A percentile compares a stretch with the other conserved stretches of the same genome.
phyloP scores from a whole-genome alignment of 2,888 invertebrate genomes.

The Mesoligia furuncula region DNA sequence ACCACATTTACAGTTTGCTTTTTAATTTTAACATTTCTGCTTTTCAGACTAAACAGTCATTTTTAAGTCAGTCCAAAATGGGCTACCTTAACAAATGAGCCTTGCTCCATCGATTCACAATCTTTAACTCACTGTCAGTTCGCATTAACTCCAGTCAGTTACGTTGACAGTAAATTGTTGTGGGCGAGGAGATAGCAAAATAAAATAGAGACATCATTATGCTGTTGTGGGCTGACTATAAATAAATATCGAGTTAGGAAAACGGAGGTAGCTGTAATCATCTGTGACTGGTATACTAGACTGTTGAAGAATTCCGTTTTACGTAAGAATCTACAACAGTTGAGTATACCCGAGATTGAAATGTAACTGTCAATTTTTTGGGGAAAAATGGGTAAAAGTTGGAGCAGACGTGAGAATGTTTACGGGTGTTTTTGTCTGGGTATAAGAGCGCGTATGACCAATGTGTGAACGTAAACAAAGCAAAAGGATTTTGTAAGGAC shows the following conservation, averaged over 20 bases:
- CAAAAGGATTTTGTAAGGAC: too few relatives aligned
- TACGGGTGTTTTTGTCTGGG: too few relatives aligned
- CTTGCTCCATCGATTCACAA: slow-evolving; percentile 14
- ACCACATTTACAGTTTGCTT: too few relatives aligned
- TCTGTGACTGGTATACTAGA: slow-evolving; percentile 47
- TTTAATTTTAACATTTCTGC: too few relatives aligned
- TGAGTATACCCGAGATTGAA: background rate
- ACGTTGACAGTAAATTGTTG: slow-evolving; percentile 51
- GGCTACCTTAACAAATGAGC: background rate
- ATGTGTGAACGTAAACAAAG: too few relatives aligned
- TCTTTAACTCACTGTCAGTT: slow-evolving; percentile 43
- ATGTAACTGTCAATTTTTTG: background rate
- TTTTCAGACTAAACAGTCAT: background rate
- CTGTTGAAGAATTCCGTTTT: slow-evolving; percentile 4
- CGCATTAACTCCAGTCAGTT: slow-evolving; percentile 50
- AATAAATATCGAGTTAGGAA: slow-evolving; percentile 59
- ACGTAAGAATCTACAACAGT: background rate
- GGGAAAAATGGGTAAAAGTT: background rate
- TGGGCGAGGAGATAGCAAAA: slow-evolving; percentile 57
- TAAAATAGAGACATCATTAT: slow-evolving; percentile 59
- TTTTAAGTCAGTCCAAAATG: background rate
- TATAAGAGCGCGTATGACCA: too few relatives aligned
- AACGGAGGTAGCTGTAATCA: slow-evolving; percentile 49
- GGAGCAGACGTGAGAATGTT: background rate
- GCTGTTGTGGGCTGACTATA: slow-evolving; percentile 49